Percentiles rank a stretch among this genome's conserved stretches.
Conservation (phyloP, 2,888 invertebrate genomes). For the Scaptomyza cyrtandrae region DNA sequence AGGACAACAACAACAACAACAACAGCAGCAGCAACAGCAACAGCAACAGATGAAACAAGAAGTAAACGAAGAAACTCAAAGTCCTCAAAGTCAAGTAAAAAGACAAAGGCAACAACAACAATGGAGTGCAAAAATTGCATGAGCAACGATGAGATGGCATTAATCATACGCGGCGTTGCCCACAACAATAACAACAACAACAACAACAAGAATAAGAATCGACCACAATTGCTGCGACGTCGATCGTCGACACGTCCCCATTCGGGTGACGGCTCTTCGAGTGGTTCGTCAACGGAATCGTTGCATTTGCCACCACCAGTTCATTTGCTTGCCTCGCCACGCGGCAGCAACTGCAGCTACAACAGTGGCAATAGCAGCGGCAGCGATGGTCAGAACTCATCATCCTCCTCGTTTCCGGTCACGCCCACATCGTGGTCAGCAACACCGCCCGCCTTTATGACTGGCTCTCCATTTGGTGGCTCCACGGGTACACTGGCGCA, state of each 20-base stretch:
- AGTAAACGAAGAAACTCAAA: conserved; percentile 21
- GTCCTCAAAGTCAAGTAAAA: conserved; percentile 36
- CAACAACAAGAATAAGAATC: conserved; percentile 6
- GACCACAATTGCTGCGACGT: conserved; percentile 18
- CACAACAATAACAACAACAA: conserved; percentile 31
- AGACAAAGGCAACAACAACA: conserved; percentile 48
- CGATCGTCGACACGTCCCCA: conserved; percentile 31
- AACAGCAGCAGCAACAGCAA: conserved; percentile 21
- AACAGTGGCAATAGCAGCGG: conserved; percentile 26
- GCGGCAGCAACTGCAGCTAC: conserved; percentile 43
- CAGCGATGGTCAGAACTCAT: conserved; percentile 28
- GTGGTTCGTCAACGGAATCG: conserved; percentile 75
- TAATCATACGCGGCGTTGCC: conserved; percentile 64
- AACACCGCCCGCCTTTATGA: conserved; percentile 64
- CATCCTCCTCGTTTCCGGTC: conserved; percentile 61
- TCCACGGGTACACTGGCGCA: conserved; percentile 54
- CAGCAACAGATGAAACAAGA: conserved; percentile 9
- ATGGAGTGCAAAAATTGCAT: conserved; percentile 61
- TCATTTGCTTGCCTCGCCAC: conserved; percentile 23
- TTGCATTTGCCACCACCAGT: conserved; percentile 48
- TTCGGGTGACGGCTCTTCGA: conserved; percentile 49
- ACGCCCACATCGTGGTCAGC: conserved; percentile 77
- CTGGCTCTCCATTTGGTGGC: conserved; percentile 25
- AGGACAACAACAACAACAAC: conserved; percentile 24
- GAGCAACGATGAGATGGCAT: conserved; percentile 72